Evolutionary conservation across 2,113 vertebrate genomes (phyloP).

Genomic region (Agapornis roseicollis): DNA sequence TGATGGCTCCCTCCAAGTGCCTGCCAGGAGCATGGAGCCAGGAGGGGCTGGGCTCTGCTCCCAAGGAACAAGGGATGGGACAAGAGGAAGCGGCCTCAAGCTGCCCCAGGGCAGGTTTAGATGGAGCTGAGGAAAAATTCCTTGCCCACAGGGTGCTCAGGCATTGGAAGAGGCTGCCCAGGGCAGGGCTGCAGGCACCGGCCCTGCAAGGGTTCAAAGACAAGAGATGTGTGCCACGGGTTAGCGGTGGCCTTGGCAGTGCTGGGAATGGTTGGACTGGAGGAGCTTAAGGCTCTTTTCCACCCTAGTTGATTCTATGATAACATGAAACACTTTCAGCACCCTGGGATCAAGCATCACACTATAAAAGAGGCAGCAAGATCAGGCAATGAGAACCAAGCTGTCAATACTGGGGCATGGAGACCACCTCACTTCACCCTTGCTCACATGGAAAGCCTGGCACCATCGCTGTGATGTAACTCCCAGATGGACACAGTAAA

Average conservation of each 20-base stretch:
- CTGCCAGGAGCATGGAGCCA: too few species aligned
- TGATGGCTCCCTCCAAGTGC: too few species aligned
- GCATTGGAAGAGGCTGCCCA: not conserved
- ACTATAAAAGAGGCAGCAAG: not conserved
- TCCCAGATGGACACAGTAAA: not conserved
- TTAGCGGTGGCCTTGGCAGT: not conserved
- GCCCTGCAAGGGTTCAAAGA: not conserved
- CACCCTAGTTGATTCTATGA: not conserved
- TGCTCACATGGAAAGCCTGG: not conserved
- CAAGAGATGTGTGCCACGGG: fast-evolving
- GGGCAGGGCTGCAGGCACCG: fast-evolving
- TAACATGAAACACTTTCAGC: not conserved
- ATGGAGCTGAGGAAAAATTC: fast-evolving
- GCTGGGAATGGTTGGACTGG: fast-evolving
- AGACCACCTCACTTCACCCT: not conserved
- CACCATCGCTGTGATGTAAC: not conserved
- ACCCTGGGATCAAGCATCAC: not conserved
- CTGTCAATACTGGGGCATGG: fast-evolving
- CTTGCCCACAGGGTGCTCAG: fast-evolving
- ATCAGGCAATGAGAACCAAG: not conserved
- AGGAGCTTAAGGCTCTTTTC: not conserved
- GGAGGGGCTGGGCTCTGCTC: too few species aligned
- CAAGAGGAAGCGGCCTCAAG: not conserved
- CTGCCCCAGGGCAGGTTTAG: fast-evolving
- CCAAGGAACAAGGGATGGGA: too few species aligned